These are phyloP conservation scores for Volucella inanis DNA, from an alignment of 2,888 invertebrate species.

Conservation along the genomic window DNA sequence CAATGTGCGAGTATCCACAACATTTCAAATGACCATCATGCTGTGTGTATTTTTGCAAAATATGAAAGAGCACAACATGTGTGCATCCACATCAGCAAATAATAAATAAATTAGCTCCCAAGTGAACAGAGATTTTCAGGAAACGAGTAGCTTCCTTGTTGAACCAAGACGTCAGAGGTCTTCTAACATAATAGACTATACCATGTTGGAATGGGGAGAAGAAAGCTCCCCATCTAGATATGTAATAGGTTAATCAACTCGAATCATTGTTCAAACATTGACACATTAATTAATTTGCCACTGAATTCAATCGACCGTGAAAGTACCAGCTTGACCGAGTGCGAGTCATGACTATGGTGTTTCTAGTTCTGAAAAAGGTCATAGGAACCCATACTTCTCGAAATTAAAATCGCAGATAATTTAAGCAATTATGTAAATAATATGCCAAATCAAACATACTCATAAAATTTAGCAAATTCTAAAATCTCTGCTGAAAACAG, in stretches of 20 bases:
- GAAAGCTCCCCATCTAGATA: background rate
- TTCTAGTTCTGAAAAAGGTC: too few relatives aligned
- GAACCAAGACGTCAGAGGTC: too few relatives aligned
- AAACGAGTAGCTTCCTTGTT: background rate
- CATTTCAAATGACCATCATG: conserved; percentile 6
- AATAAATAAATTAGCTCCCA: conserved; percentile 20
- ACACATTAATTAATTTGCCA: background rate
- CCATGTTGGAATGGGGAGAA: background rate
- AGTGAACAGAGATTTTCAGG: background rate
- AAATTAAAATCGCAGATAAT: background rate
- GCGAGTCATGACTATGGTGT: too few relatives aligned
- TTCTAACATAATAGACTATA: background rate
- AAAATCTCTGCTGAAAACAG: conserved; percentile 1
- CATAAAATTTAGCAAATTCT: conserved; percentile 1
- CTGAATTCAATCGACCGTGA: background rate
- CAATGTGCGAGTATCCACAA: background rate
- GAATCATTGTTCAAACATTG: background rate
- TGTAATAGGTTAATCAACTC: conserved; percentile 6
- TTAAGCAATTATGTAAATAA: conserved; percentile 24
- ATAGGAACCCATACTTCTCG: background rate
- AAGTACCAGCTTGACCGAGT: background rate
- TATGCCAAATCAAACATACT: conserved; percentile 1
- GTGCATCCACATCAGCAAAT: background rate
- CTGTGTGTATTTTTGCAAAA: background rate
- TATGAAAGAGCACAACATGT: conserved; percentile 19